Conservation (phyloP, 2,113 vertebrate genomes). For the Felis chaus region DNA sequence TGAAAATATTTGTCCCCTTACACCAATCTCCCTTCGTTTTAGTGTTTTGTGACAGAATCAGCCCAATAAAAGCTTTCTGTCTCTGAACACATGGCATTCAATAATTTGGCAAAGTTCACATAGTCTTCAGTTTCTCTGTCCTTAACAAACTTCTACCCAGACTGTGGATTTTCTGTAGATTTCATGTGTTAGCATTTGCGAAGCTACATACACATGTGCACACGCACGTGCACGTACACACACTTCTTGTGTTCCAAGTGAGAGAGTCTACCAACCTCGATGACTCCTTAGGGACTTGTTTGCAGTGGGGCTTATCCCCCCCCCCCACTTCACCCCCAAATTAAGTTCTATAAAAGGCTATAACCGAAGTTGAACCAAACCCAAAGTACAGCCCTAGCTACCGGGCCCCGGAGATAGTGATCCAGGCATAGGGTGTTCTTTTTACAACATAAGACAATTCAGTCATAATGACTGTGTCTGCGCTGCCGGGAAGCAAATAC, state of each 20-base stretch:
- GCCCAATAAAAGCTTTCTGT: neutral
- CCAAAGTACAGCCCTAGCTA: neutral
- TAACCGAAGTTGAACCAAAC: neutral
- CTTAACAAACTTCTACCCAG: neutral
- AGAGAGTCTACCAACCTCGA: neutral
- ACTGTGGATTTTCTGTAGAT: neutral
- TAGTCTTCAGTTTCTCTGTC: neutral
- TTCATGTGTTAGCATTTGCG: neutral
- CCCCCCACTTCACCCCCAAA: rapidly evolving
- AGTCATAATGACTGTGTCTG: neutral
- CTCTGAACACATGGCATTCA: neutral
- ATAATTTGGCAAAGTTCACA: neutral
- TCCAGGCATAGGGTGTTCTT: neutral
- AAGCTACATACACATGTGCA: neutral
- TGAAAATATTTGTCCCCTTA: neutral
- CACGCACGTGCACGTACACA: neutral
- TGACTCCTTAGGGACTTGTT: neutral
- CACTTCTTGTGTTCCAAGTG: neutral
- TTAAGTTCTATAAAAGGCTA: neutral
- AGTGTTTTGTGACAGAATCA: neutral
- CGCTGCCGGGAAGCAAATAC: neutral
- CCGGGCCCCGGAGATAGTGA: neutral
- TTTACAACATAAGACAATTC: neutral
- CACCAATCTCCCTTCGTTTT: neutral
- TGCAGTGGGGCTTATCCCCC: neutral